Base-by-base conservation (phyloP, 1,140 invertebrate species). In the Musca domestica region DNA sequence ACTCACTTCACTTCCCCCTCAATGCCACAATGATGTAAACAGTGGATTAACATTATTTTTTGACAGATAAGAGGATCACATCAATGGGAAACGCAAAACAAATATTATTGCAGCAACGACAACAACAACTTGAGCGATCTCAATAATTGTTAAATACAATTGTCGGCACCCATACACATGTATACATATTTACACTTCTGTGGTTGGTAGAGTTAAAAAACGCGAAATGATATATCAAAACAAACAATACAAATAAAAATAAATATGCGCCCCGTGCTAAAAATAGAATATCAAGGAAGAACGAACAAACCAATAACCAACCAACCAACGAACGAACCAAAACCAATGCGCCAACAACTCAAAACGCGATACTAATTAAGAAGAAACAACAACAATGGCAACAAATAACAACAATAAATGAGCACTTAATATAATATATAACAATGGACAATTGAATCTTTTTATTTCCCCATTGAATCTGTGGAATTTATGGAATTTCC, bases 301-400 rank as follows among this genome's bases (percentile, higher is more conserved):
- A 61, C 34, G 17, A 41, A 51, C n/a, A 51, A 41, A 61, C 27
- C 6, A 41, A 41, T 41, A 41, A 41, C 4, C 2, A 41, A 41
- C 34, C 34, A 41, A 61, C 27, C 1, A 30, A 54, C 23, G 27
- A 23, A 61, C 25, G 34, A 34, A n/a, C n/a, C n/a, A n/a, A n/a
- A n/a, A 61, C 15, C 56, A 61, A 61, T 61, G 56, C 56, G 56
- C 56, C 56, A 61, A 34, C 27, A 61, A 61, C 56, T 61, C 20
- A 51, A 51, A 5, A 49, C 17, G 12, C 17, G 17, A 51, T 19
- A 14, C 19, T 51, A 51, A 22, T 9, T 51, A 51, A 51, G 2
- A 17, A 51, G 48, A 51, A 15, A 51, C 15, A 48, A 19, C 10
- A 46, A 15, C 10, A 15, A 46, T 46, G 15, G 15, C 41, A 46